Percentiles rank a stretch among this genome's conserved stretches.
phyloP scores from a whole-genome alignment of 2,888 invertebrate genomes.

The Aquatica leii region DNA sequence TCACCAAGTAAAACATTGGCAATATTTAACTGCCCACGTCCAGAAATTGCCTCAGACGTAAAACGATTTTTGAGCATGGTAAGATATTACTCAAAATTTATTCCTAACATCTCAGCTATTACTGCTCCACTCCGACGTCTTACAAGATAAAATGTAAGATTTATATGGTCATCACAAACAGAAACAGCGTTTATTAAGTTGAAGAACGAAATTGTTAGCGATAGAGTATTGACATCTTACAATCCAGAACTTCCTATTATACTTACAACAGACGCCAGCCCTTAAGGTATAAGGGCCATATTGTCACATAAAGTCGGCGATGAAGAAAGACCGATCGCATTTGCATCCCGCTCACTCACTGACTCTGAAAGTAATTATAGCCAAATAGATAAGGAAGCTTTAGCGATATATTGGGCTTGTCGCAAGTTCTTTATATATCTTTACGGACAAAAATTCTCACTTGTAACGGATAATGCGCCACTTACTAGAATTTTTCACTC shows the following conservation, averaged over 20 bases:
- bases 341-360: neutral
- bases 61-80: neutral
- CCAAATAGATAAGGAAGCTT: neutral
- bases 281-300: neutral
- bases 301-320: neutral
- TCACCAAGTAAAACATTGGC: neutral
- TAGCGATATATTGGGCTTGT: neutral
- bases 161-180: neutral
- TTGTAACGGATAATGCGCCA: constrained; percentile 1
- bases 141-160: neutral
- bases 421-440: neutral
- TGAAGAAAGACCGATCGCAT: neutral
- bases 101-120: neutral
- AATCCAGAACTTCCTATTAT: neutral
- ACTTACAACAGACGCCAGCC: neutral
- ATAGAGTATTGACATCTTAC: neutral
- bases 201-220: neutral
- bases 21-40: neutral
- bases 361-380: neutral
- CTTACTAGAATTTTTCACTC: constrained; percentile 1
- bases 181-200: constrained; percentile 1
- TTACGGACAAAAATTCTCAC: neutral
- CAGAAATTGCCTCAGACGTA: neutral
- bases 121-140: neutral
- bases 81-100: neutral